Percentiles rank a stretch among this genome's conserved stretches.
phyloP scores from a whole-genome alignment of 2,113 vertebrate species.

The Bothrops jararaca region DNA sequence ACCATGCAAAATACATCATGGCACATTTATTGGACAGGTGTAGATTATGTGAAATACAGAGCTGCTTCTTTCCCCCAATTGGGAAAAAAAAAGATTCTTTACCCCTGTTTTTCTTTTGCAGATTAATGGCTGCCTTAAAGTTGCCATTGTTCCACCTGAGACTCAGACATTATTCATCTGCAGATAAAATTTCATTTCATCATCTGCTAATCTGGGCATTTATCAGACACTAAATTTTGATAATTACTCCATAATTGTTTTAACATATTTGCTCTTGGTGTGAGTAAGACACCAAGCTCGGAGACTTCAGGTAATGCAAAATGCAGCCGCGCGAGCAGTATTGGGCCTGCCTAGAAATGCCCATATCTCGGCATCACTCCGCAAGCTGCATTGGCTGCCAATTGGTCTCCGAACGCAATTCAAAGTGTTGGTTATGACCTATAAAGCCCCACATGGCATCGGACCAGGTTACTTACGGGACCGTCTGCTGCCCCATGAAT shows the following conservation, averaged over 20 bases:
- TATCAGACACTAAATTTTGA: not conserved
- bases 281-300: no score
- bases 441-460: no score
- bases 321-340: no score
- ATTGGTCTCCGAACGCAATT: no score
- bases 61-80: not conserved
- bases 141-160: not conserved
- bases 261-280: not conserved
- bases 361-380: no score
- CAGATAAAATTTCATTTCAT: not conserved
- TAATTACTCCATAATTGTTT: not conserved
- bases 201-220: not conserved
- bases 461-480: no score
- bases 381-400: no score
- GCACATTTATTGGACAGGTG: not conserved
- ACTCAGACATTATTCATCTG: not conserved
- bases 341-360: no score
- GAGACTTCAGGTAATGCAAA: no score
- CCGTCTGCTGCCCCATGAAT: no score
- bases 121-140: not conserved
- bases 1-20: not conserved
- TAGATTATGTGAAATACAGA: not conserved
- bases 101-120: not conserved
- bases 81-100: not conserved
- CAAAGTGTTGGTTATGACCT: no score